phyloP scores from a whole-genome alignment of 2,888 invertebrate genomes.

The Zaprionus lineosus region DNA sequence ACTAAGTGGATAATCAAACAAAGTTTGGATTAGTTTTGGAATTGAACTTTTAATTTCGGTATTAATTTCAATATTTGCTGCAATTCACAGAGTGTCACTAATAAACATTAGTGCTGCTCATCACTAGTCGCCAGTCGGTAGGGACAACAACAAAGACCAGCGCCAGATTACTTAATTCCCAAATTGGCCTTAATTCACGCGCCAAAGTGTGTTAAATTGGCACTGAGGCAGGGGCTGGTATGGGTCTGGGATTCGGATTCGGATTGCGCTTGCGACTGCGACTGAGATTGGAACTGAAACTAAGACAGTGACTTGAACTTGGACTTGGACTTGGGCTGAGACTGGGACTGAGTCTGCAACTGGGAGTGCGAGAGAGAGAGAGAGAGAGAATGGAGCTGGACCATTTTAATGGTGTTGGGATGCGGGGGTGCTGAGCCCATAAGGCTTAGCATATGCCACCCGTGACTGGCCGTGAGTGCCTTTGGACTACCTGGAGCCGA shows the following conservation, averaged over 20 bases:
- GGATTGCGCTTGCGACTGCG: background rate
- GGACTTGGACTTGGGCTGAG: background rate
- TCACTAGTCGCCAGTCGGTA: conserved; percentile 3
- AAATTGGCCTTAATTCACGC: conserved; percentile 81
- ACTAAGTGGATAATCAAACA: no score
- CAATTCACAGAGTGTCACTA: conserved; percentile 61
- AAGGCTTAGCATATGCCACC: conserved; percentile 74
- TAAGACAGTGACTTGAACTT: background rate
- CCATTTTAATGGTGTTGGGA: no score
- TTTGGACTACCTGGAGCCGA: conserved; percentile 59
- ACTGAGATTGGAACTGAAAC: background rate
- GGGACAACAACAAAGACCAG: conserved; percentile 43
- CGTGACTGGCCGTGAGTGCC: conserved; percentile 68
- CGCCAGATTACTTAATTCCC: conserved; percentile 80
- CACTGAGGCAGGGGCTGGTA: conserved; percentile 25
- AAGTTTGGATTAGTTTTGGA: background rate
- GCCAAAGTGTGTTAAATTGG: conserved; percentile 81
- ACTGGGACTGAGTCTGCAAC: background rate
- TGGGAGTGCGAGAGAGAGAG: conserved; percentile 4
- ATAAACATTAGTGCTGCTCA: conserved; percentile 56
- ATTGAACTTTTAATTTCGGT: conserved; percentile 3
- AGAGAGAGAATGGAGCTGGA: conserved; percentile 11
- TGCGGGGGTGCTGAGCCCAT: conserved; percentile 56
- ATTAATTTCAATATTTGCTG: conserved; percentile 39
- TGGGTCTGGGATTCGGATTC: background rate